These are phyloP conservation scores for Echinops telfairi DNA, from an alignment of 2,113 vertebrate genomes.

Conservation along the genomic window DNA sequence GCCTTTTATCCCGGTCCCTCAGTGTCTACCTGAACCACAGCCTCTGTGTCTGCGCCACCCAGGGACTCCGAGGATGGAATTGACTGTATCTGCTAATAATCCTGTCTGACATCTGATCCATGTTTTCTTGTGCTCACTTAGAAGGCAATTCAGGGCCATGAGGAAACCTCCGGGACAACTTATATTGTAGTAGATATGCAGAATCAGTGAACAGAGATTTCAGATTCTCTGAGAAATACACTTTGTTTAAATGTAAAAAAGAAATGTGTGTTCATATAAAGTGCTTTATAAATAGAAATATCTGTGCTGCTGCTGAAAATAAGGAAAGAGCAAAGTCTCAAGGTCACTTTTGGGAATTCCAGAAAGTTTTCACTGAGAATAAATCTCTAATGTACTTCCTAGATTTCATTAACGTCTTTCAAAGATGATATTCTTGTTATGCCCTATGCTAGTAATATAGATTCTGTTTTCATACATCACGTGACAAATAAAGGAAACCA, in stretches of 20 bases:
- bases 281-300: constrained; percentile 51
- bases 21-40: neutral
- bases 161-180: neutral
- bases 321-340: neutral
- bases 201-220: constrained; percentile 58
- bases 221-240: constrained; percentile 56
- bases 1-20: neutral
- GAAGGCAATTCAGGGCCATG: neutral
- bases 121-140: constrained; percentile 8
- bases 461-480: neutral
- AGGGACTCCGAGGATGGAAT: neutral
- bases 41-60: neutral
- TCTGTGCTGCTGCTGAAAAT: constrained; percentile 11
- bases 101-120: neutral
- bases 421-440: constrained; percentile 14
- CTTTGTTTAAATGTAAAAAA: constrained; percentile 49
- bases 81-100: constrained; percentile 24
- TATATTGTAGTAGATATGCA: constrained; percentile 47
- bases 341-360: constrained; percentile 30
- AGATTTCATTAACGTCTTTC: constrained; percentile 28
- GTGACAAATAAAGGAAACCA: neutral
- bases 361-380: constrained; percentile 50
- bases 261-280: constrained; percentile 9
- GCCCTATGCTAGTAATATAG: neutral
- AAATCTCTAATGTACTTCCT: constrained; percentile 12